Evolutionary conservation across 35 echinoderm and acorn worm genomes (phyloP).

Genomic region (Amphiura filiformis): DNA sequence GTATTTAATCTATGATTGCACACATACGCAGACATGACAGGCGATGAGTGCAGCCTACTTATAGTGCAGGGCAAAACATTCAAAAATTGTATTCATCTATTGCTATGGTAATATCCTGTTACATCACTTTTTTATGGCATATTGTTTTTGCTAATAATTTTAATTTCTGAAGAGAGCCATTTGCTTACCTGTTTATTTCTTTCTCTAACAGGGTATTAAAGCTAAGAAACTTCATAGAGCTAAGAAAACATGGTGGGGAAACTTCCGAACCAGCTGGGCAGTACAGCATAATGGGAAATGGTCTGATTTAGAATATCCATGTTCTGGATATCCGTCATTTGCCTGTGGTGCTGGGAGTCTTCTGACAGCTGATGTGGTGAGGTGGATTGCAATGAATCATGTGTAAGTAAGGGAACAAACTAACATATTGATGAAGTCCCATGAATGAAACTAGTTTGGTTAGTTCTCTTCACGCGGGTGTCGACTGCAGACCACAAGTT

Average conservation of each 20-base stretch:
- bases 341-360: slow-evolving; percentile 89
- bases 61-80: too few species aligned
- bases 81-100: too few species aligned
- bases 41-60: too few species aligned
- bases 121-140: too few species aligned
- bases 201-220: slow-evolving; percentile 14
- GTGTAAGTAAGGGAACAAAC: too few species aligned
- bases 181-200: neutral
- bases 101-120: too few species aligned
- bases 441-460: too few species aligned
- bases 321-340: slow-evolving; percentile 84
- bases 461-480: too few species aligned
- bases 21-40: too few species aligned
- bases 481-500: too few species aligned
- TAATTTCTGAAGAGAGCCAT: neutral
- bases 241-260: slow-evolving; percentile 76
- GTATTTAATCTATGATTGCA: too few species aligned
- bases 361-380: slow-evolving; percentile 63
- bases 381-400: slow-evolving; percentile 78
- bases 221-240: neutral
- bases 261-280: slow-evolving; percentile 81
- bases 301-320: slow-evolving; percentile 80
- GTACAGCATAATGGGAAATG: slow-evolving; percentile 82
- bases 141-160: neutral
- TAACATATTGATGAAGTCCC: too few species aligned